Evolutionary conservation across 1,140 invertebrate species (phyloP).

Genomic region (Coelopa frigida): DNA sequence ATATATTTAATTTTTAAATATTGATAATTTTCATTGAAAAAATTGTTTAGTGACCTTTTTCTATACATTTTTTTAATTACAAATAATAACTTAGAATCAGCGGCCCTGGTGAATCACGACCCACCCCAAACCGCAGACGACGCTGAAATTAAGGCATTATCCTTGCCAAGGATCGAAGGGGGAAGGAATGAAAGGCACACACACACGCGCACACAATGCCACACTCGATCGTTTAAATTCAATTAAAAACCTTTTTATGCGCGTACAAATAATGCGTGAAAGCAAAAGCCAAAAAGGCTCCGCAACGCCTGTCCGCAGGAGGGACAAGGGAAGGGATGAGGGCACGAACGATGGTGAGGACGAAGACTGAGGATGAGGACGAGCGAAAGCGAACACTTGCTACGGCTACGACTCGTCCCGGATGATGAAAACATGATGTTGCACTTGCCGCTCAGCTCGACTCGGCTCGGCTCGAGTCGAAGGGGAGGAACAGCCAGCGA

Average conservation of each 20-base stretch:
- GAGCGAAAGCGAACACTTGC: constrained; percentile 30
- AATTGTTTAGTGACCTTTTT: too few relatives aligned
- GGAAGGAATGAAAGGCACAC: constrained; percentile 4
- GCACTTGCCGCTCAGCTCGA: constrained; percentile 30
- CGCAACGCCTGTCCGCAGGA: constrained; percentile 12
- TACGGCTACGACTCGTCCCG: constrained; percentile 37
- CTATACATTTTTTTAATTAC: too few relatives aligned
- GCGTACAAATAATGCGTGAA: constrained; percentile 2
- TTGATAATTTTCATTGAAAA: too few relatives aligned
- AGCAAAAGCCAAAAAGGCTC: constrained; percentile 23
- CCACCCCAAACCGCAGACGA: constrained; percentile 43
- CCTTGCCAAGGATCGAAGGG: constrained; percentile 8
- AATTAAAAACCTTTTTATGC: constrained; percentile 33
- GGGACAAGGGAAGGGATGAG: neutral
- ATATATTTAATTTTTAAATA: too few relatives aligned
- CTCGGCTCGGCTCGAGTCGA: too few relatives aligned
- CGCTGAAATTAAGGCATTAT: constrained; percentile 42
- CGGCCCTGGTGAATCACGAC: too few relatives aligned
- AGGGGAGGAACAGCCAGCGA: constrained; percentile 7
- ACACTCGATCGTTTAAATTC: constrained; percentile 45
- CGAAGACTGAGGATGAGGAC: neutral
- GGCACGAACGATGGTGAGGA: constrained; percentile 5
- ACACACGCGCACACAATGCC: neutral
- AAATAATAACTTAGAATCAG: too few relatives aligned
- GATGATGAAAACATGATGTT: constrained; percentile 38